These are phyloP conservation scores for Drosophila melanogaster DNA, from an alignment of 1,140 invertebrate species.

Conservation along the genomic window DNA sequence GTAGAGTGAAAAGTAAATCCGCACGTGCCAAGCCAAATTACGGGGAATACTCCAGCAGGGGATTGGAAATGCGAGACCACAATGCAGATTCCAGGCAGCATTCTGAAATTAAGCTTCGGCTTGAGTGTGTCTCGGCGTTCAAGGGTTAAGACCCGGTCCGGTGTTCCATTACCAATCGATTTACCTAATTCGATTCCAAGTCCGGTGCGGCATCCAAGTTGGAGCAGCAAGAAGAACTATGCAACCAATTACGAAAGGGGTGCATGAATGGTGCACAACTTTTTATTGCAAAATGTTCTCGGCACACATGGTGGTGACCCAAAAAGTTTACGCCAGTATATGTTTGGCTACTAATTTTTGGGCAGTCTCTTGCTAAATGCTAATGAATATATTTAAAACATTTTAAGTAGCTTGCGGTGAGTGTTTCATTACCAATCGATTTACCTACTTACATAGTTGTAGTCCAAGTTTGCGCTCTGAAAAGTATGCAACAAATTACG, in stretches of 20 bases:
- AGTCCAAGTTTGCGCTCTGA: slow-evolving; percentile 21
- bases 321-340: not conserved
- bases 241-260: slow-evolving; percentile 37
- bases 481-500: slow-evolving; percentile 49
- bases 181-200: slow-evolving; percentile 22
- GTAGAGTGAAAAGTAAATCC: slow-evolving; percentile 51
- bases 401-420: not conserved
- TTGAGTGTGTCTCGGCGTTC: slow-evolving; percentile 13
- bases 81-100: slow-evolving; percentile 45
- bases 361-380: not conserved
- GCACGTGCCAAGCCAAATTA: slow-evolving; percentile 48
- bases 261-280: not conserved
- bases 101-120: slow-evolving; percentile 40
- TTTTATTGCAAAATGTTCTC: not conserved
- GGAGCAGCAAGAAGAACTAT: slow-evolving; percentile 17
- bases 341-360: not conserved
- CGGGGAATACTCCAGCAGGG: slow-evolving; percentile 6
- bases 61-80: slow-evolving; percentile 25
- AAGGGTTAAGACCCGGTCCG: not conserved
- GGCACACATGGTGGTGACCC: not conserved
- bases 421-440: slow-evolving; percentile 38
- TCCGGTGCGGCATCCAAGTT: slow-evolving; percentile 5
- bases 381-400: not conserved
- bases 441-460: slow-evolving; percentile 11
- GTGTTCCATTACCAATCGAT: slow-evolving; percentile 41